These are phyloP conservation scores for Falco columbarius DNA, from an alignment of 2,797 vertebrate species.

Conservation along the genomic window DNA sequence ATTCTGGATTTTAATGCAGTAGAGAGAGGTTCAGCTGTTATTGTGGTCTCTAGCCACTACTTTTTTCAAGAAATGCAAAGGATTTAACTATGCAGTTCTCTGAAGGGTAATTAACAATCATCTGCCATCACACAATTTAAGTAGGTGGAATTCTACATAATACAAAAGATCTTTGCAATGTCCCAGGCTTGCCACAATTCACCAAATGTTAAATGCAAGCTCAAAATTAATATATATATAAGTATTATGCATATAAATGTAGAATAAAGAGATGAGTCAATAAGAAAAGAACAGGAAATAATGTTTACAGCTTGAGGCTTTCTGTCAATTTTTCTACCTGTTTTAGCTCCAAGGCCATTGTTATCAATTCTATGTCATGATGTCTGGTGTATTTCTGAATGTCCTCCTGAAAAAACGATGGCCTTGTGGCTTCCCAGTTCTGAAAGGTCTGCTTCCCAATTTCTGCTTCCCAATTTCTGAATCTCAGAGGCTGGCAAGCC, in stretches of 20 bases:
- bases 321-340: neutral
- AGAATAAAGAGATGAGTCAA: neutral
- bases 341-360: neutral
- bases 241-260: neutral
- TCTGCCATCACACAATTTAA: neutral
- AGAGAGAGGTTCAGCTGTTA: slow-evolving; percentile 36
- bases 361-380: neutral
- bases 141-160: neutral
- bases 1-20: slow-evolving; percentile 30
- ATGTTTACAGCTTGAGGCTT: neutral
- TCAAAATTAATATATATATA: neutral
- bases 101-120: neutral
- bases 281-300: neutral
- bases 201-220: neutral
- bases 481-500: neutral
- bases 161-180: neutral
- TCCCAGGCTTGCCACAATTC: neutral
- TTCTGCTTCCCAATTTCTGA: neutral
- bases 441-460: neutral
- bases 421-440: neutral
- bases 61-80: slow-evolving; percentile 3
- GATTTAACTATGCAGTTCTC: slow-evolving; percentile 21
- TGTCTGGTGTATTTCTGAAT: neutral
- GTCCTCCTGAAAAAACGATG: neutral
- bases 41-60: slow-evolving; percentile 13